Evolutionary conservation across 2,888 invertebrate species (phyloP), one percentile per base, ranked within the genome.

Genomic region (Drosophila algonquin): DNA sequence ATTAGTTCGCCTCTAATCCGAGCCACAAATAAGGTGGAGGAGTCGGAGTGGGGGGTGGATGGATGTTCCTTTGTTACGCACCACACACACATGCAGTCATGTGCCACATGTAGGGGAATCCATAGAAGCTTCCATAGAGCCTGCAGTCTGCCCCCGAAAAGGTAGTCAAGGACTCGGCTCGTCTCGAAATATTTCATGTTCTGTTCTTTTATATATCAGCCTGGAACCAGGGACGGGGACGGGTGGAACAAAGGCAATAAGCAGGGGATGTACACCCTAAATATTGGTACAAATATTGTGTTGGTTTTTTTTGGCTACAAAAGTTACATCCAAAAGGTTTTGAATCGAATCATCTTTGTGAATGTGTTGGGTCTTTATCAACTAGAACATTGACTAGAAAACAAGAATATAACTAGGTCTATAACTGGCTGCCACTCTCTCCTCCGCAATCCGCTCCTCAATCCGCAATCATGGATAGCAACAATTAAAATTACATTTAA

Each of bases 1-100:
- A 86, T 89, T 86, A 86, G 85, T 83, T 72, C 76, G 71, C 70
- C 84, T 75, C 84, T 86, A 86, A 86, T 86, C 85, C 85, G 87
- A 69, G 76, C 80, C 72, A 86, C 87, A 86, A 86, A 86, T 84
- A 86, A 73, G 63, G 58, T 53, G 24, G 40, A 24, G 24, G 32
- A 57, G 69, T 3, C 50, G 53, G 54, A 30, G 54, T 24, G n/a
- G 18, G 46, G 21, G 61, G 18, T 45, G 46, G 24, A 24, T 51
- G 27, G 44, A 21, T 52, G 58, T 56, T 75, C 65, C 77, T 72
- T 88, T 84, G 84, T 88, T 86, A 47, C 62, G 71, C 65, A 65
- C 55, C 55, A 77, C 62, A 77, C 73, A 74, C 30, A 8, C 30
- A 8, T 7, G 30, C 48, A 51, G 47, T 50, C 61, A 54, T 44